phyloP scores from a whole-genome alignment of 2,113 vertebrate species.

The Psittacus erithacus region DNA sequence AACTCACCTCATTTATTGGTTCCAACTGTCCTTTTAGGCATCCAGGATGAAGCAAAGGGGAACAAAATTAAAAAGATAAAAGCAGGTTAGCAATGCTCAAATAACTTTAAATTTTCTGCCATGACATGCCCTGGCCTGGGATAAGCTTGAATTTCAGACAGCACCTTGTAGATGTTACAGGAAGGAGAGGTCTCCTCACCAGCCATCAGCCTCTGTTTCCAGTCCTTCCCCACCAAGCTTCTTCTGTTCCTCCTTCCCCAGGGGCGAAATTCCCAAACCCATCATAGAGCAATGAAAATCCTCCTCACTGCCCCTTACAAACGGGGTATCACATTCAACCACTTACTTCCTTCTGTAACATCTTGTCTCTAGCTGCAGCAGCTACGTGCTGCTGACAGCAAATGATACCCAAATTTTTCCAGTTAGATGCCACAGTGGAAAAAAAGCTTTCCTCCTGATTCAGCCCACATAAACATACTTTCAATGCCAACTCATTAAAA shows the following conservation, averaged over 20 bases:
- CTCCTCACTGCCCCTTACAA: neutral
- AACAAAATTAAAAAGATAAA: slow-evolving; percentile 68
- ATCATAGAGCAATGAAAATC: neutral
- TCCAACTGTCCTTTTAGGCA: slow-evolving; percentile 94
- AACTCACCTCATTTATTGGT: slow-evolving; percentile 90
- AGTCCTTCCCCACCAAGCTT: neutral
- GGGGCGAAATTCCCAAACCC: neutral
- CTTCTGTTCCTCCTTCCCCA: neutral
- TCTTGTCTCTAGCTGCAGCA: neutral
- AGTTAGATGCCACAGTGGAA: neutral
- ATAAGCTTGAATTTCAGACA: slow-evolving; percentile 35
- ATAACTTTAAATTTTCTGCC: slow-evolving; percentile 53
- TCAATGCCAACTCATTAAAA: neutral
- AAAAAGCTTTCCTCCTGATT: neutral
- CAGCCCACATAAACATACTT: neutral
- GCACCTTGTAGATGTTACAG: neutral
- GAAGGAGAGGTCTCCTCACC: neutral
- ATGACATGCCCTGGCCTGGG: slow-evolving; percentile 28
- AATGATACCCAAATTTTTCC: neutral
- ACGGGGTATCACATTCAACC: neutral
- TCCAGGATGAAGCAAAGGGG: slow-evolving; percentile 63
- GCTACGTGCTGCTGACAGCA: neutral
- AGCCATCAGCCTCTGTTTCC: neutral
- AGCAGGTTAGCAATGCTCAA: slow-evolving; percentile 77
- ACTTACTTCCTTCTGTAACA: neutral